Evolutionary conservation across 2,888 invertebrate genomes (phyloP).

Genomic region (Eucera pruinosa): DNA sequence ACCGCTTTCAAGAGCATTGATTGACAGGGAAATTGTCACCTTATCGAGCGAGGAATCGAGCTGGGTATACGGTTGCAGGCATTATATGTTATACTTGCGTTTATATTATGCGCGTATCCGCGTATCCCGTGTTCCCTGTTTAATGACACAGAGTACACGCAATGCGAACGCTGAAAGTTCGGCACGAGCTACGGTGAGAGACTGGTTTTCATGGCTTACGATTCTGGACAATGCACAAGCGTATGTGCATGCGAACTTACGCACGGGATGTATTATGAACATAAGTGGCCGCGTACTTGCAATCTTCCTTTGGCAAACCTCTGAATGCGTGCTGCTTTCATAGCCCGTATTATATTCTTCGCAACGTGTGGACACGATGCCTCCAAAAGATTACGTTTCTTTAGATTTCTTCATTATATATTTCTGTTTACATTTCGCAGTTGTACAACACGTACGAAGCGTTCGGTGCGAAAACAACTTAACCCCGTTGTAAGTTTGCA

Average conservation of each 20-base stretch:
- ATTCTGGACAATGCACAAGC: conserved; percentile 75
- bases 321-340: conserved; percentile 36
- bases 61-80: too few relatives aligned
- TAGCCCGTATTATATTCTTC: conserved; percentile 10
- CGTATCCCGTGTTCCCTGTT: conserved; percentile 12
- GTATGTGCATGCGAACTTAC: conserved; percentile 60
- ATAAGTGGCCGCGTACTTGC: conserved; percentile 57
- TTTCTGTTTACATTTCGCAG: not conserved
- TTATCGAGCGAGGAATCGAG: too few relatives aligned
- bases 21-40: too few relatives aligned
- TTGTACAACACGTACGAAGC: too few relatives aligned
- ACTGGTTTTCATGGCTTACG: conserved; percentile 76
- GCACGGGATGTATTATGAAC: conserved; percentile 58
- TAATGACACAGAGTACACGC: conserved; percentile 37
- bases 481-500: too few relatives aligned
- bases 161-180: conserved; percentile 52
- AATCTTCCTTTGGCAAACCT: conserved; percentile 47
- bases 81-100: too few relatives aligned
- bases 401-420: not conserved
- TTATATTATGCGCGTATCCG: not conserved
- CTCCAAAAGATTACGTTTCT: not conserved
- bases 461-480: too few relatives aligned
- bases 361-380: not conserved
- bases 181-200: conserved; percentile 71
- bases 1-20: too few relatives aligned